Conservation (phyloP, 2,888 invertebrate genomes). For the Piscicola geometra region DNA sequence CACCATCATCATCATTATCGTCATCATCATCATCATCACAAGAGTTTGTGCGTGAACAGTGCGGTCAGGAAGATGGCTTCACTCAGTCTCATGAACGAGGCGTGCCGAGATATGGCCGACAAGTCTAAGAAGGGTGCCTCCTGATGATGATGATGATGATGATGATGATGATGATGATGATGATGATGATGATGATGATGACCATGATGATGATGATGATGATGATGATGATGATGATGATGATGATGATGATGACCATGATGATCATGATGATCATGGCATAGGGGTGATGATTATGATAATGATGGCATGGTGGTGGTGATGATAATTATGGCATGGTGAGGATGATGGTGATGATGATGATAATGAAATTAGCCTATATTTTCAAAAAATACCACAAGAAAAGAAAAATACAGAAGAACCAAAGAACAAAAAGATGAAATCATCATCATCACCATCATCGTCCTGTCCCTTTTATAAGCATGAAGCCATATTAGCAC, state of each 20-base stretch:
- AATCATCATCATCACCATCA: constrained; percentile 30
- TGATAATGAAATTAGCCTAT: background rate
- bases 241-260: background rate
- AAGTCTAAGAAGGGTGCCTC: constrained; percentile 58
- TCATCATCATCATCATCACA: background rate
- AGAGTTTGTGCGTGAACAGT: constrained; percentile 80
- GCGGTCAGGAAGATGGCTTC: constrained; percentile 70
- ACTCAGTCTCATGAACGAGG: constrained; percentile 78
- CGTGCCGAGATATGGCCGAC: constrained; percentile 52
- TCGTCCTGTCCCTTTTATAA: constrained; percentile 51
- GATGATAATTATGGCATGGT: background rate
- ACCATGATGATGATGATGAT: background rate
- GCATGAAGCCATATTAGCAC: constrained; percentile 48
- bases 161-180: background rate
- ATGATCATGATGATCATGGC: background rate
- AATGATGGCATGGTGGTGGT: background rate
- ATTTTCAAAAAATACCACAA: too few relatives aligned
- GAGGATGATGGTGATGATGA: background rate
- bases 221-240: background rate
- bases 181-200: background rate
- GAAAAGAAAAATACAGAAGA: too few relatives aligned
- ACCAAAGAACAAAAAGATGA: constrained; percentile 23
- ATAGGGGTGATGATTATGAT: background rate
- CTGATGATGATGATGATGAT: too few relatives aligned
- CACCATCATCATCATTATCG: too few relatives aligned